Evolutionary conservation across 1,140 invertebrate species (phyloP).

Genomic region (Rhizoglyphus robini): DNA sequence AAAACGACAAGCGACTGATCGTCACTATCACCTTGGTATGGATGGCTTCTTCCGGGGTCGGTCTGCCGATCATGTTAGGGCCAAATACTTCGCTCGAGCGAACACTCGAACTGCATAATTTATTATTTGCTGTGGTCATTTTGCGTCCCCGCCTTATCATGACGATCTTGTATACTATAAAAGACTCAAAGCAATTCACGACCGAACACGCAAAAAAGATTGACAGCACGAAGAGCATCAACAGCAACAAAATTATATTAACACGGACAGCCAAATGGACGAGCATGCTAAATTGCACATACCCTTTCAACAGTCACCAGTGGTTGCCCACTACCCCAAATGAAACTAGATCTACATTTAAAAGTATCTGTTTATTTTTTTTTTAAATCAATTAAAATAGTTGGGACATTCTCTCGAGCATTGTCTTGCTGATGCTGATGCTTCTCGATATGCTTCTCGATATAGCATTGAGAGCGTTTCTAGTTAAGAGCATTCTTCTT

Average conservation of each 20-base stretch:
- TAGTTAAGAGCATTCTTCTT: too few relatives aligned
- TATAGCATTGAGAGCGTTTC: too few relatives aligned
- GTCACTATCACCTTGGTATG: constrained; percentile 91
- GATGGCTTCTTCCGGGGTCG: constrained; percentile 88
- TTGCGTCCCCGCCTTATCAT: constrained; percentile 97
- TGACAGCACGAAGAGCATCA: constrained; percentile 3
- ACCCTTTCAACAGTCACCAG: too few relatives aligned
- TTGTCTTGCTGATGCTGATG: too few relatives aligned
- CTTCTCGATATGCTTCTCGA: too few relatives aligned
- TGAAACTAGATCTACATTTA: too few relatives aligned
- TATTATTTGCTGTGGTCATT: constrained; percentile 95
- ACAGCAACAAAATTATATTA: constrained; percentile 27
- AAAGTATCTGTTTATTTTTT: too few relatives aligned
- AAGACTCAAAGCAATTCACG: constrained; percentile 82
- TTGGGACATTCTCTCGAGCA: too few relatives aligned
- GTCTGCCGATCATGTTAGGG: constrained; percentile 89
- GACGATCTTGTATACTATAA: constrained; percentile 95
- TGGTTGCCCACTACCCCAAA: too few relatives aligned
- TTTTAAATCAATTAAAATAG: too few relatives aligned
- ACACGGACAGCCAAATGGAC: too few relatives aligned
- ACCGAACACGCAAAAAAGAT: constrained; percentile 60
- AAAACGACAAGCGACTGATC: constrained; percentile 86
- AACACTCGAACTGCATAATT: constrained; percentile 47
- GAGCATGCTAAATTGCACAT: too few relatives aligned
- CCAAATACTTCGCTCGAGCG: constrained; percentile 63